A percentile compares a stretch with the other conserved stretches of the same genome.
phyloP scores from a whole-genome alignment of 2,113 vertebrate species.

The Hippoglossus stenolepis region DNA sequence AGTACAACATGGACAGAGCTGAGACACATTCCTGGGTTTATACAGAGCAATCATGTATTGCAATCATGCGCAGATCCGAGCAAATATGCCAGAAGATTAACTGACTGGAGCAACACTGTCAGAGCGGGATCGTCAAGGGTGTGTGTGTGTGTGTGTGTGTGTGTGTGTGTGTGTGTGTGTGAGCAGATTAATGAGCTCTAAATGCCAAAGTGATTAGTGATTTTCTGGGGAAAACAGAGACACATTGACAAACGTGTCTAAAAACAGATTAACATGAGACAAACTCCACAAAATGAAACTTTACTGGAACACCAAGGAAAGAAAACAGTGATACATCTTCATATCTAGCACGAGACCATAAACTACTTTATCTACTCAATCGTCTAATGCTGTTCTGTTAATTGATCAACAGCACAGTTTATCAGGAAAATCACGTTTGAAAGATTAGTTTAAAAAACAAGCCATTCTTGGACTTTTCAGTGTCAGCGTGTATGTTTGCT shows the following conservation, averaged over 20 bases:
- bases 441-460: no score
- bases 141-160: constrained; percentile 26
- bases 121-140: constrained; percentile 13
- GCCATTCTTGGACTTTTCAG: no score
- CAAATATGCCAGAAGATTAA: constrained; percentile 42
- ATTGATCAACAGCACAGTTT: no score
- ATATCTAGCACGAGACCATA: not conserved
- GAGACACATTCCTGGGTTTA: not conserved
- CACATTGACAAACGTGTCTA: not conserved
- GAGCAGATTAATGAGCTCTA: constrained; percentile 51
- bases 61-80: constrained; percentile 6
- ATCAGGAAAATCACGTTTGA: no score
- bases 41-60: constrained; percentile 1
- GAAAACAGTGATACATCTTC: not conserved
- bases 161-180: constrained; percentile 9
- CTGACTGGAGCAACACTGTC: constrained; percentile 26
- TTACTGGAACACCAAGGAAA: not conserved
- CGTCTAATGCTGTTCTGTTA: no score
- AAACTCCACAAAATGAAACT: not conserved
- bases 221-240: not conserved
- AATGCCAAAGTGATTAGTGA: constrained; percentile 50
- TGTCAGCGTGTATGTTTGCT: no score
- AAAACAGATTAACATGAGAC: not conserved
- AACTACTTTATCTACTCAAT: not conserved
- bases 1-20: not conserved